Percentiles rank a stretch among this genome's conserved stretches.
Evolutionary conservation across 2,888 invertebrate species (phyloP).

Genomic region (Parasteatoda lunata): DNA sequence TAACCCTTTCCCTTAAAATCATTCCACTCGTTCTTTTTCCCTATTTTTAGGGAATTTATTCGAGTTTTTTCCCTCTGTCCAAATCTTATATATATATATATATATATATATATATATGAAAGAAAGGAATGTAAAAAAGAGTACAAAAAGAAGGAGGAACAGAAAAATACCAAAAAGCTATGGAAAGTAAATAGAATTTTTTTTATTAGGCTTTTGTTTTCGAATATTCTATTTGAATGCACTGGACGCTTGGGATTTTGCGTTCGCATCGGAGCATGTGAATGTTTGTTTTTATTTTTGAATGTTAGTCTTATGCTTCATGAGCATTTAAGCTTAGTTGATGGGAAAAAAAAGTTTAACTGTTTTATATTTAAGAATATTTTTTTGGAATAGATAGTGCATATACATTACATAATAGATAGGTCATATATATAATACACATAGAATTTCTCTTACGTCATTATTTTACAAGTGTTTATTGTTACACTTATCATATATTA

Average conservation of each 20-base stretch:
- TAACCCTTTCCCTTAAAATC: slow-evolving; percentile 41
- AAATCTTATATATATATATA: slow-evolving; percentile 16
- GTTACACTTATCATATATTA: no score
- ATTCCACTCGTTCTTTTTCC: slow-evolving; percentile 18
- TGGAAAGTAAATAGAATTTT: slow-evolving; percentile 45
- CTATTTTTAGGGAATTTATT: neutral
- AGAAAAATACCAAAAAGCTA: slow-evolving; percentile 8
- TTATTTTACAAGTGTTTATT: no score
- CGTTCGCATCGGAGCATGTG: neutral
- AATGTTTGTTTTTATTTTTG: no score
- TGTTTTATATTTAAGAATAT: no score
- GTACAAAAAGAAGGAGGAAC: neutral
- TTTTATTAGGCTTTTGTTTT: neutral
- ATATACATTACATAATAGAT: no score
- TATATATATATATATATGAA: slow-evolving; percentile 20
- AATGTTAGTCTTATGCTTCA: no score
- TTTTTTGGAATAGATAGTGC: no score
- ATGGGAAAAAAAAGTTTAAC: no score
- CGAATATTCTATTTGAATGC: neutral
- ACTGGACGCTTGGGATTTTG: neutral
- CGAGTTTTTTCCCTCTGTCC: neutral
- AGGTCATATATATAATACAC: no score
- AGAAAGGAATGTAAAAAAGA: neutral
- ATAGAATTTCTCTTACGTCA: no score
- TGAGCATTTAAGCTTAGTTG: no score